phyloP scores from a whole-genome alignment of 2,797 vertebrate genomes.

The Lepus townsendii region DNA sequence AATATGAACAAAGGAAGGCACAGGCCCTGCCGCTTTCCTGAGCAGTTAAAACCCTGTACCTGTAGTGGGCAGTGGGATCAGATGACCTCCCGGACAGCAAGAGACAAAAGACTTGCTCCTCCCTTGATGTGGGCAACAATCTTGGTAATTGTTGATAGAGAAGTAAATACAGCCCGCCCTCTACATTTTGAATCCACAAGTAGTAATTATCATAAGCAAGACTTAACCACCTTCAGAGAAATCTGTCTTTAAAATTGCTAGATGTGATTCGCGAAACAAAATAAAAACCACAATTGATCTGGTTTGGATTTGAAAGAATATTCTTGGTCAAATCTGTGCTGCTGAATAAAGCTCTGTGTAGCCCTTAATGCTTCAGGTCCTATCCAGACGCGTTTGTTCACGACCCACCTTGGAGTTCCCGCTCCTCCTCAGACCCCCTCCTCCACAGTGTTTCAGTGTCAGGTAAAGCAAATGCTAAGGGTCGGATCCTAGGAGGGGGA shows the following conservation, averaged over 20 bases:
- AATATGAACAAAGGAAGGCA: conserved; percentile 5
- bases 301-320: conserved; percentile 50
- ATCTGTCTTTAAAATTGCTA: conserved; percentile 53
- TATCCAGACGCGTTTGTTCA: background rate
- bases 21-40: background rate
- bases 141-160: conserved; percentile 49
- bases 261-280: conserved; percentile 43
- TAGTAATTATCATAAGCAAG: conserved; percentile 63
- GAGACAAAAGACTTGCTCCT: conserved; percentile 17
- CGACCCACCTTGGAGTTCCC: background rate
- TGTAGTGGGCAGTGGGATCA: background rate
- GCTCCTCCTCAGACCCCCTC: background rate
- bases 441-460: background rate
- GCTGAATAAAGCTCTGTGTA: background rate
- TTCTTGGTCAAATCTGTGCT: background rate
- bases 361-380: background rate
- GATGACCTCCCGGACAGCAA: background rate
- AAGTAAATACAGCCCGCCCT: conserved; percentile 39
- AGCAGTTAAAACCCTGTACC: conserved; percentile 23
- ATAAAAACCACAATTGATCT: conserved; percentile 2
- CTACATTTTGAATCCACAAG: conserved; percentile 63
- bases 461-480: background rate
- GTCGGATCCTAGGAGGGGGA: background rate
- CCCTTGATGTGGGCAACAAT: conserved; percentile 6
- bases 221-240: conserved; percentile 46